Evolutionary conservation across 2,797 vertebrate genomes (phyloP).

Genomic region (Micromesistius poutassou): DNA sequence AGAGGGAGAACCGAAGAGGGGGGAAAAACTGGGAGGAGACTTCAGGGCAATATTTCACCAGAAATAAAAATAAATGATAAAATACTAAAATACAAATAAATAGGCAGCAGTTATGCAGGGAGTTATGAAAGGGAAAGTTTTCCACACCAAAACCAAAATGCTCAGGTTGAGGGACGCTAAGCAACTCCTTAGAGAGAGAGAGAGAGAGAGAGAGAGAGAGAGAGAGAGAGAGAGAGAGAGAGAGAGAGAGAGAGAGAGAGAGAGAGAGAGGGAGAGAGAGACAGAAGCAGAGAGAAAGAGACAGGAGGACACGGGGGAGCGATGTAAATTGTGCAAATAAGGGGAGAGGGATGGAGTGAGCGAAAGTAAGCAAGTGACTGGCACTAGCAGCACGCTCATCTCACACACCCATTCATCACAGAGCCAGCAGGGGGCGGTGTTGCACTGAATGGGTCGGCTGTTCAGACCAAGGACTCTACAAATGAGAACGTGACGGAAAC

Average conservation of each 20-base stretch:
- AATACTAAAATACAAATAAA: conserved; percentile 12
- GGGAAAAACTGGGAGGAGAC: conserved; percentile 16
- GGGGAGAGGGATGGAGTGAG: conserved; percentile 45
- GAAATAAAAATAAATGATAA: not conserved
- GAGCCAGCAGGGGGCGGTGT: conserved; percentile 60
- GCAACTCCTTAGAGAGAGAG: conserved; percentile 26
- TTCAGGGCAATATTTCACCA: conserved; percentile 12
- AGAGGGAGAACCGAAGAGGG: conserved; percentile 5
- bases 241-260: not conserved
- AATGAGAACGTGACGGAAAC: not conserved
- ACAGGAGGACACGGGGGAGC: conserved; percentile 12
- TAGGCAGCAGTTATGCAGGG: conserved; percentile 11
- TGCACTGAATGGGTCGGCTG: conserved; percentile 25
- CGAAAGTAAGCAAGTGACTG: conserved; percentile 45
- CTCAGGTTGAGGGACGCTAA: conserved; percentile 7
- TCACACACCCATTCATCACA: not conserved
- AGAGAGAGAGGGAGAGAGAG: conserved; percentile 35
- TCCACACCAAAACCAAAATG: conserved; percentile 2
- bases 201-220: conserved; percentile 32
- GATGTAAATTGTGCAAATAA: conserved; percentile 55
- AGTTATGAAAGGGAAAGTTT: conserved; percentile 2
- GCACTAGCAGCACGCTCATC: conserved; percentile 15
- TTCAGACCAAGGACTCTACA: not conserved
- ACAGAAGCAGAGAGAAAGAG: conserved; percentile 16
- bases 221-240: conserved; percentile 26